Evolutionary conservation across 2,113 vertebrate genomes (phyloP).

Genomic region (Lepus timidus): DNA sequence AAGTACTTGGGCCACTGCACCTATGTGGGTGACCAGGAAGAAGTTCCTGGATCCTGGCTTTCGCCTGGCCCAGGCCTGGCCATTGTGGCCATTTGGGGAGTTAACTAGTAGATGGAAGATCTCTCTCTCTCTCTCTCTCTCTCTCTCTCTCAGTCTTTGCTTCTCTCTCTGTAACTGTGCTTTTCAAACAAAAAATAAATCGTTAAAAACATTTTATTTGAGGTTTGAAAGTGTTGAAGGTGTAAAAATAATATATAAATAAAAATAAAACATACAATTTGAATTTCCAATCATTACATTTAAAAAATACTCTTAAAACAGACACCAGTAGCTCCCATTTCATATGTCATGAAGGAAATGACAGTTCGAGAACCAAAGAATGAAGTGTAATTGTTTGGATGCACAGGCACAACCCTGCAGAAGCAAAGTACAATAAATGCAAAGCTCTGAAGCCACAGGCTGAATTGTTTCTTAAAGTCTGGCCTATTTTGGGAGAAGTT

Average conservation of each 20-base stretch:
- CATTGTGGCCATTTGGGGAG: no score
- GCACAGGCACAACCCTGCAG: background rate
- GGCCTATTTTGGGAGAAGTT: slow-evolving; percentile 1
- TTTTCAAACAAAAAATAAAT: no score
- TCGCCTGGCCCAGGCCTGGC: no score
- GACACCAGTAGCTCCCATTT: background rate
- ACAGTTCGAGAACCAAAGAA: background rate
- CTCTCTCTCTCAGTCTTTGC: no score
- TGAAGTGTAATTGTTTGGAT: background rate
- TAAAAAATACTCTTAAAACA: background rate
- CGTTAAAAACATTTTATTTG: background rate
- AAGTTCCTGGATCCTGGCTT: no score
- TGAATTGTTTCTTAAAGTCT: background rate
- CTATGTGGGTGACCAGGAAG: no score
- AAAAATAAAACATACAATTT: background rate
- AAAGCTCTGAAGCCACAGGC: background rate
- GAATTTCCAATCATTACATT: background rate
- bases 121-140: no score
- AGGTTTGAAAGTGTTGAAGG: background rate
- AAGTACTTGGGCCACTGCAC: no score
- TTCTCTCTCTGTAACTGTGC: no score
- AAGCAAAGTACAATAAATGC: background rate
- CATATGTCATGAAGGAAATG: background rate
- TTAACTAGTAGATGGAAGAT: no score
- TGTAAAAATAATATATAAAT: background rate